Conservation (phyloP, 2,888 invertebrate genomes). For the Sussaba pulchella region DNA sequence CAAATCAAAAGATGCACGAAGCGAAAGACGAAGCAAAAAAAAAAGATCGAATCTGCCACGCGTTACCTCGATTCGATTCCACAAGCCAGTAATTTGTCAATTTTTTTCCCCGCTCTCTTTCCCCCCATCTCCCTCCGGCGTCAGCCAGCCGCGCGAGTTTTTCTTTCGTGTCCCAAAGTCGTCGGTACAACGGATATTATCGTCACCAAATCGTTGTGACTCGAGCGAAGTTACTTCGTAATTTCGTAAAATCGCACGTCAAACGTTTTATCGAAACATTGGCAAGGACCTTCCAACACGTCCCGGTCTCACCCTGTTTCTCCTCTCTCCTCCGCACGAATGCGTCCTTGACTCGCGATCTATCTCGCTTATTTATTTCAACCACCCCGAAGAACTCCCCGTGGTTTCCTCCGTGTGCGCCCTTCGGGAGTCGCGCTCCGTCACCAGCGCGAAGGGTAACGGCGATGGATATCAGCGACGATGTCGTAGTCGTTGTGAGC, state of each 20-base stretch:
- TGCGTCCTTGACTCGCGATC: slow-evolving; percentile 43
- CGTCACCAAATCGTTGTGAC: slow-evolving; percentile 23
- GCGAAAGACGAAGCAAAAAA: too few species aligned
- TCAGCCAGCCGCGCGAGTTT: too few species aligned
- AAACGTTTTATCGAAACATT: background rate
- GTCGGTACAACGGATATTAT: slow-evolving; percentile 37
- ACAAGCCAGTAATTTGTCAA: background rate
- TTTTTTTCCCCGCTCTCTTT: background rate
- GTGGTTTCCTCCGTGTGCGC: too few species aligned
- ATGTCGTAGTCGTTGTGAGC: too few species aligned
- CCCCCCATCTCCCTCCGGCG: background rate
- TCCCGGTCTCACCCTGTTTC: slow-evolving; percentile 4
- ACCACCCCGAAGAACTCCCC: too few species aligned
- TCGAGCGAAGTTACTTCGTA: slow-evolving; percentile 43
- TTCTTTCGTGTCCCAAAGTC: slow-evolving; percentile 33
- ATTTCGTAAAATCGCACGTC: slow-evolving; percentile 32
- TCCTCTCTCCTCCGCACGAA: too few species aligned
- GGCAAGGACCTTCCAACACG: background rate
- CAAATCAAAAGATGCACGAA: too few species aligned
- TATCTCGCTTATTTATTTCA: slow-evolving; percentile 34
- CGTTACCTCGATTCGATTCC: slow-evolving; percentile 12
- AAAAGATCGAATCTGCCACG: slow-evolving; percentile 3
- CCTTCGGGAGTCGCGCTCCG: too few species aligned
- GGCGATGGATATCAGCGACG: slow-evolving; percentile 26
- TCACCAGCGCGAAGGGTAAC: too few species aligned